Conservation (phyloP, 1,140 invertebrate species). For the Lepeophtheirus salmonis region DNA sequence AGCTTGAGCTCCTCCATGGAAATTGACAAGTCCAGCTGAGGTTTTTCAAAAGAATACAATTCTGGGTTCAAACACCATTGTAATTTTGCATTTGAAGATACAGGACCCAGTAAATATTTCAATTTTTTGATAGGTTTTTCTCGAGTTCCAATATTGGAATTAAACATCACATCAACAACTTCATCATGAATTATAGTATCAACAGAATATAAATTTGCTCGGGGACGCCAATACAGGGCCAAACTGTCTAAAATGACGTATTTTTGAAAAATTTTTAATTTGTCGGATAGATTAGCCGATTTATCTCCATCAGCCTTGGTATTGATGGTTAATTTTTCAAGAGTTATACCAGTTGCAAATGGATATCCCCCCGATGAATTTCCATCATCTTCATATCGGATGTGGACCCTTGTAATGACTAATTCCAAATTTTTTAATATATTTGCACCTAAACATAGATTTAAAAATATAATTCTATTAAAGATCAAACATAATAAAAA, state of each 20-base stretch:
- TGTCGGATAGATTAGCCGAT: neutral
- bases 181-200: neutral
- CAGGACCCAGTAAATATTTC: slow-evolving; percentile 10
- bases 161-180: neutral
- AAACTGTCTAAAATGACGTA: neutral
- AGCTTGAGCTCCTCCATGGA: slow-evolving; percentile 5
- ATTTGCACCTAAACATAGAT: neutral
- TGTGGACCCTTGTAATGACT: slow-evolving; percentile 9
- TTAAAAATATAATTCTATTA: too few relatives aligned
- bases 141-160: neutral
- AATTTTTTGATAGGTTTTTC: neutral
- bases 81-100: neutral
- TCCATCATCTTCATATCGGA: slow-evolving; percentile 11
- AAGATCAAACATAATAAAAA: slow-evolving; percentile 1
- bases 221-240: slow-evolving; percentile 4
- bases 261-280: slow-evolving; percentile 7
- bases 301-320: neutral
- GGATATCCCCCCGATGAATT: neutral
- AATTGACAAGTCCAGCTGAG: slow-evolving; percentile 1
- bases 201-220: neutral
- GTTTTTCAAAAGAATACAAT: neutral
- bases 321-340: neutral
- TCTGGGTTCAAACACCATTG: neutral
- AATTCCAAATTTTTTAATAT: slow-evolving; percentile 14
- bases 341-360: slow-evolving; percentile 5